Evolutionary conservation across 2,888 invertebrate genomes (phyloP), one percentile per base, ranked within the genome.

Genomic region (Dryadula phaetusa): DNA sequence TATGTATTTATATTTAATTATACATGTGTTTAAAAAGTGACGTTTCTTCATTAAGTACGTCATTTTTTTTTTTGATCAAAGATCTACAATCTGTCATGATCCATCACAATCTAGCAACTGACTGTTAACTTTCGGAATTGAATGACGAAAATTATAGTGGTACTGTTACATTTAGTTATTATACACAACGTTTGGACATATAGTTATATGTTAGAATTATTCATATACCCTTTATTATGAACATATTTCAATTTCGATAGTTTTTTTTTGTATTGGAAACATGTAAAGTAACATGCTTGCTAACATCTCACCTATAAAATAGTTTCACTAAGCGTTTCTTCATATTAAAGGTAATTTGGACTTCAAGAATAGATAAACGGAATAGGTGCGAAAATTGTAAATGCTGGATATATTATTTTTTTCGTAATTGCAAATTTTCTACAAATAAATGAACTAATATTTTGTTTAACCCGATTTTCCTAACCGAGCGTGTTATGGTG

Each of bases 361-460:
- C 92, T 92, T 92, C 92, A 92, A 92, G 91, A 92, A 92, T 92
- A 92, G 87, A 92, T 86, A 84, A n/a, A 86, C 88, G 91, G 88
- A 85, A 75, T 82, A 88, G 88, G 89, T 88, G 90, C 90, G 84
- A 83, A 82, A 75, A 75, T 79, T 92, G 91, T 92, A 92, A 88
- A 92, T 91, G 88, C 92, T 89, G 84, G 77, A 79, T 78, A 62
- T 70, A 66, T 69, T 71, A 66, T 66, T n/a, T n/a, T 32, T 71
- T 73, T 74, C 73, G 73, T 76, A 72, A 72, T 77, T 74, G 73
- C 73, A 72, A 78, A 82, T 82, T 83, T 84, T 82, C 80, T 81
- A 77, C 80, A 76, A 10, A 20, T 37, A 34, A 47, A 22, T 62
- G 18, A 66, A 61, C 42, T 52, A n/a, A 32, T 16, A 25, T 7